A percentile compares a stretch with the other conserved stretches of the same genome.
Evolutionary conservation across 30 jellyfish, hydroid and myxozoan genomes (phyloP).

Genomic region (Turritopsis dohrnii): DNA sequence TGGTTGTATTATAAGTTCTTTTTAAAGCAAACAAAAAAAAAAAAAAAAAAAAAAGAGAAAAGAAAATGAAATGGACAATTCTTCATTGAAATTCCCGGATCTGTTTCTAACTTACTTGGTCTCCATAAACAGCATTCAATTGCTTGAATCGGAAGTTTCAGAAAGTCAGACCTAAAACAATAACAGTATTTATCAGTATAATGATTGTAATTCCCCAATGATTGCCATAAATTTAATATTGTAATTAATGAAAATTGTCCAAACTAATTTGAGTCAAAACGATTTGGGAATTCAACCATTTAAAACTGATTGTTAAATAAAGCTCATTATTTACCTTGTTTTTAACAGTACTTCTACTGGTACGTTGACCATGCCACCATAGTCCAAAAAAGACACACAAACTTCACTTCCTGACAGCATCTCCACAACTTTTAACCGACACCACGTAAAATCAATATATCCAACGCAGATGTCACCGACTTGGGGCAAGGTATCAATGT

Average conservation of each 20-base stretch:
- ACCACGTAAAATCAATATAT: conserved; percentile 25
- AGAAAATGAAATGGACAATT: neutral
- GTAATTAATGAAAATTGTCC: neutral
- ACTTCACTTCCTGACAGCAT: neutral
- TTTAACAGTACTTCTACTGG: neutral
- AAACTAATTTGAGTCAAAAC: neutral
- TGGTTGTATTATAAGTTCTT: neutral
- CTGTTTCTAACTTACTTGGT: neutral
- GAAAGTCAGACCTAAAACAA: neutral
- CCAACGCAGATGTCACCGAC: conserved; percentile 5
- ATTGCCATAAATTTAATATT: neutral
- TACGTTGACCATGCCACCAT: conserved; percentile 12
- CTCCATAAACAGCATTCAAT: neutral
- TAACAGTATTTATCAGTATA: neutral
- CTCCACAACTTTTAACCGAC: conserved; percentile 9
- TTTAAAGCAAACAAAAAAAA: neutral
- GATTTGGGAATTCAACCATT: neutral
- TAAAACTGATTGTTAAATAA: neutral
- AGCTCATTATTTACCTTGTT: neutral
- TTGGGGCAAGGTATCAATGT: neutral
- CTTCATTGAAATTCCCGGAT: neutral
- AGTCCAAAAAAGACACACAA: conserved; percentile 6
- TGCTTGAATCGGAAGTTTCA: neutral
- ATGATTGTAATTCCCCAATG: neutral
- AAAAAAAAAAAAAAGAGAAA: neutral